Base-by-base conservation (phyloP, 2,888 invertebrate genomes). In the Drosophila anomelani region DNA sequence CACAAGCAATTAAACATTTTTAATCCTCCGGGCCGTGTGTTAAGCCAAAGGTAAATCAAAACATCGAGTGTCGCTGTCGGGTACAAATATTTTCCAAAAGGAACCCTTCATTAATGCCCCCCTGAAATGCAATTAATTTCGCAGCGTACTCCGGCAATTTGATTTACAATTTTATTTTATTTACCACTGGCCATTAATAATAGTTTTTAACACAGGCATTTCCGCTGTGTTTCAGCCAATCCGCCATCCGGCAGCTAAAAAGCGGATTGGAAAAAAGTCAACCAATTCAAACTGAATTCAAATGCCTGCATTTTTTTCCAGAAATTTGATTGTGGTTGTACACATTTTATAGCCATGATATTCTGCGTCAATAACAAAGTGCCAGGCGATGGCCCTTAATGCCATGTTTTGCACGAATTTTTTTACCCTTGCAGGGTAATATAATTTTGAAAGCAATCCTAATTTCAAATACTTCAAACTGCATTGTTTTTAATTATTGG, bases 81-180 rank as follows among this genome's bases (percentile, higher is more conserved):
- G 23, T n/a, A 49, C 64, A 64, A 64, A 49, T 64, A 64, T 49
- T 64, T 59, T 41, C 46, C 13, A 34, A 56, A 56, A 7, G 4
- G 49, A 67, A 51, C 39, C 58, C 34, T 56, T 56, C 46, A 55
- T 75, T 73, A 77, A 73, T 71, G 63, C 63, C 67, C 67, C 20
- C 66, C 47, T 69, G 64, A 74, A 86, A 76, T 67, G 67, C 72
- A 86, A 83, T 88, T 88, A 85, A 86, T 75, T 80, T 46, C 62
- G 57, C 53, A 29, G 66, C 49, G 26, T 36, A 71, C 51, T 53
- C 34, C 15, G 15, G 51, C 64, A 60, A 64, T 75, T 64, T 83
- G 78, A 85, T 83, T 88, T 76, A 76, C 68, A 76, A 75, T 83
- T 83, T 71, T 26, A 53, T 43, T 53, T 72, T 26, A 53, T 43